phyloP scores from a whole-genome alignment of 1,140 invertebrate genomes.

The Mesaphorura yosii region DNA sequence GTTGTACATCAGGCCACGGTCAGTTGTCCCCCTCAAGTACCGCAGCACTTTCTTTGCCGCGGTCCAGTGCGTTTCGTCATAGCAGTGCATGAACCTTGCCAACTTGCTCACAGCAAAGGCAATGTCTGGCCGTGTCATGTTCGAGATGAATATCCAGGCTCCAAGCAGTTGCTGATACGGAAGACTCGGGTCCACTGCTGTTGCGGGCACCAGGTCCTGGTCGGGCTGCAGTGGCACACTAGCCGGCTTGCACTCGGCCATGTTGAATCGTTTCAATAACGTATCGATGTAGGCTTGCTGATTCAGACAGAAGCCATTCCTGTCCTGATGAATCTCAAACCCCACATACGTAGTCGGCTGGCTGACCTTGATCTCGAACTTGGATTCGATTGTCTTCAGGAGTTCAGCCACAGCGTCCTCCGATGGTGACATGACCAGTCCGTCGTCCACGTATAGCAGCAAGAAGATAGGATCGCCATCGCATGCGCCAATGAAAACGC shows the following conservation, averaged over 20 bases:
- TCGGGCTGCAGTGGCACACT: constrained; percentile 33
- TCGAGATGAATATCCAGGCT: constrained; percentile 5
- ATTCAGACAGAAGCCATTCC: constrained; percentile 10
- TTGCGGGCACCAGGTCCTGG: constrained; percentile 19
- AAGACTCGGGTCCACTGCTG: not conserved
- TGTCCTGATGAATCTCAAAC: not conserved
- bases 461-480: constrained; percentile 30
- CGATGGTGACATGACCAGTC: constrained; percentile 29
- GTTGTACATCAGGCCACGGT: constrained; percentile 24
- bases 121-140: constrained; percentile 7
- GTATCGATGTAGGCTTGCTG: constrained; percentile 29
- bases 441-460: constrained; percentile 37
- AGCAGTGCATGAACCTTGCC: constrained; percentile 34
- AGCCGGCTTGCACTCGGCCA: constrained; percentile 31
- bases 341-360: not conserved
- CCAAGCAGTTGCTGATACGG: constrained; percentile 23
- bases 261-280: constrained; percentile 31
- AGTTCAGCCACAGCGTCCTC: not conserved
- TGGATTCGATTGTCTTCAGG: not conserved
- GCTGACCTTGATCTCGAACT: constrained; percentile 1
- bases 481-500: constrained; percentile 31
- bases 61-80: constrained; percentile 31
- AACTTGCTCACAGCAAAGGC: constrained; percentile 32
- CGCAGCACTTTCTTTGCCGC: constrained; percentile 32
- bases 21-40: constrained; percentile 30